These are phyloP conservation scores for Teinopalpus imperialis DNA, from an alignment of 2,888 invertebrate species.

Conservation along the genomic window DNA sequence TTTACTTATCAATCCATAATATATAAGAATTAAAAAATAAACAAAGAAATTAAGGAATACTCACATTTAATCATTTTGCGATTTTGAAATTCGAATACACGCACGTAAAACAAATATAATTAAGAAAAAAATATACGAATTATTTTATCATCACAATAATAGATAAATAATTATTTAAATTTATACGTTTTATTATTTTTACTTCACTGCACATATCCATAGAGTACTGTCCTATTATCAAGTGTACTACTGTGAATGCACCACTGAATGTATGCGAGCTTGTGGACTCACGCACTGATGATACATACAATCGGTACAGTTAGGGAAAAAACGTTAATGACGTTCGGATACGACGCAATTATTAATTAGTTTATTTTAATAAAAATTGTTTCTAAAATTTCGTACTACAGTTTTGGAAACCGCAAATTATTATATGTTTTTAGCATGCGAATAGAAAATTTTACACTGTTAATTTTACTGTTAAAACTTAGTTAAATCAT, in stretches of 20 bases:
- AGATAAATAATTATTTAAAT: background rate
- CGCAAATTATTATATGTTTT: no score
- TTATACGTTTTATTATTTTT: background rate
- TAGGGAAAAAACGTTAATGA: constrained; percentile 13
- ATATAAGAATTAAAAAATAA: no score
- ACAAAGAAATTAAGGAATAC: no score
- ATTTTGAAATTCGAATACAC: background rate
- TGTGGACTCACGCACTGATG: constrained; percentile 2
- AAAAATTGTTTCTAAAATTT: no score
- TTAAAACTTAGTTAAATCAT: no score
- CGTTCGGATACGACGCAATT: background rate
- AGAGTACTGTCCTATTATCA: constrained; percentile 22
- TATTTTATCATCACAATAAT: background rate
- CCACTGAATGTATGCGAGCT: constrained; percentile 2
- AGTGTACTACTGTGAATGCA: constrained; percentile 20
- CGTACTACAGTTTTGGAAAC: no score
- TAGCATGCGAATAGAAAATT: no score
- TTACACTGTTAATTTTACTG: no score
- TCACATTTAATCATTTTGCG: constrained; percentile 22
- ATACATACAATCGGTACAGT: constrained; percentile 17
- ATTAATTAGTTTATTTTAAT: background rate
- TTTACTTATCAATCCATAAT: no score
- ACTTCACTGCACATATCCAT: constrained; percentile 7
- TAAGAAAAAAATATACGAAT: background rate
- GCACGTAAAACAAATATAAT: background rate